Evolutionary conservation across 2,113 vertebrate species (phyloP).

Genomic region (Anas platyrhynchos): DNA sequence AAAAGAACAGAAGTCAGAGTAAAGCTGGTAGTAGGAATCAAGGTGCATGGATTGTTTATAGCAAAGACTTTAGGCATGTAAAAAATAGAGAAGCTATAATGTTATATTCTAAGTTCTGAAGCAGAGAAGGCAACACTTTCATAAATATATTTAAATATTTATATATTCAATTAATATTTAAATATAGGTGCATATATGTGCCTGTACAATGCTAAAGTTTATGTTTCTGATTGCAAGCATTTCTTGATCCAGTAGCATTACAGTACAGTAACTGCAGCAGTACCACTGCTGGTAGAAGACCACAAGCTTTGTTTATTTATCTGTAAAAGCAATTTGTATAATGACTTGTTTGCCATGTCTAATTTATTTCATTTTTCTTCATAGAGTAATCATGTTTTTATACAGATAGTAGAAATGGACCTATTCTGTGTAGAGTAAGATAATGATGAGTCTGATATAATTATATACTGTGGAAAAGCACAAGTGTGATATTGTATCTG

Average conservation of each 20-base stretch:
- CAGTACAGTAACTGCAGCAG: not conserved
- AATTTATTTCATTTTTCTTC: not conserved
- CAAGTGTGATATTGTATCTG: rapidly evolving
- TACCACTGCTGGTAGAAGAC: not conserved
- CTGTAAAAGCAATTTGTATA: not conserved
- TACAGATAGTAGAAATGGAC: not conserved
- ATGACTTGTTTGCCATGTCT: not conserved
- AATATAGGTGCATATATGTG: no score
- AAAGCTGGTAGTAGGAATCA: not conserved
- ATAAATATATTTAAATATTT: not conserved
- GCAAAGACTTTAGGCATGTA: not conserved
- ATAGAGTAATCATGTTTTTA: not conserved
- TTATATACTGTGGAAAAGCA: not conserved
- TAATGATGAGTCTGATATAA: not conserved
- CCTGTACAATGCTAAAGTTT: not conserved
- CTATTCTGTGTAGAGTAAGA: not conserved
- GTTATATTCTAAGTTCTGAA: not conserved
- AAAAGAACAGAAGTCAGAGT: not conserved
- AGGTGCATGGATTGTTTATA: not conserved
- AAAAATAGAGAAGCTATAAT: not conserved
- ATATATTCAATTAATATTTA: not conserved
- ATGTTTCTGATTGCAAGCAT: not conserved
- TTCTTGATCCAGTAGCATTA: not conserved
- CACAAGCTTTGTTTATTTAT: not conserved
- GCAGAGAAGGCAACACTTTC: not conserved